Percentiles rank a stretch among this genome's conserved stretches.
Evolutionary conservation across 2,888 invertebrate genomes (phyloP).

Genomic region (Hypomecis atomaria): DNA sequence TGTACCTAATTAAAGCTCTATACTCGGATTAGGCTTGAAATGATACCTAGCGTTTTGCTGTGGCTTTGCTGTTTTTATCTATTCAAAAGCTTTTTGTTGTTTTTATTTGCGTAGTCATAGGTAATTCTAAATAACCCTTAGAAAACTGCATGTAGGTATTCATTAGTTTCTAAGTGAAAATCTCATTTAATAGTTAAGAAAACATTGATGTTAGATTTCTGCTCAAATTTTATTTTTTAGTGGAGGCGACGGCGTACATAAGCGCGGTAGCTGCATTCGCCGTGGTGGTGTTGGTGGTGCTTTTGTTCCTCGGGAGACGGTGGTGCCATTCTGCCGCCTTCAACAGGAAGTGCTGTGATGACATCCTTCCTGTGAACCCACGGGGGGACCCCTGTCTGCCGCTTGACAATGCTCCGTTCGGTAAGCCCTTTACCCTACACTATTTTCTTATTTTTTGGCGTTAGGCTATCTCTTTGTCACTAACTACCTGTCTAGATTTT

Average conservation of each 20-base stretch:
- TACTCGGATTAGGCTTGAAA: neutral
- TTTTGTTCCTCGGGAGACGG: slow-evolving; percentile 94
- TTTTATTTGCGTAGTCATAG: too few species aligned
- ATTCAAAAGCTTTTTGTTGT: too few species aligned
- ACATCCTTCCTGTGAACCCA: slow-evolving; percentile 75
- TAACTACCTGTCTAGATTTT: neutral
- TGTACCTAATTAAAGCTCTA: neutral
- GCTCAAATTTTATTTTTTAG: slow-evolving; percentile 64
- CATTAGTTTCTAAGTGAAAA: too few species aligned
- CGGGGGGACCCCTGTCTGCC: slow-evolving; percentile 65
- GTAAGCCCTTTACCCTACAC: slow-evolving; percentile 52
- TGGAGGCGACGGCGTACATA: slow-evolving; percentile 94
- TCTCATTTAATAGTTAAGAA: too few species aligned
- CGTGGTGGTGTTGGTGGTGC: slow-evolving; percentile 91
- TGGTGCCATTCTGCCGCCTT: slow-evolving; percentile 77
- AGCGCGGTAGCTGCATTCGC: slow-evolving; percentile 94
- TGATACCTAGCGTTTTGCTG: too few species aligned
- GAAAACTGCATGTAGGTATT: too few species aligned
- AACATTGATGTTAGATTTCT: too few species aligned
- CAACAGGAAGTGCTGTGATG: slow-evolving; percentile 74
- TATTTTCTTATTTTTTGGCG: neutral
- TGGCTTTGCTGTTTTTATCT: too few species aligned
- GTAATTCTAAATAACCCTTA: too few species aligned
- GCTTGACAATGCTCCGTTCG: slow-evolving; percentile 76
- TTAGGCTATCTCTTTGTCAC: neutral